A percentile compares a stretch with the other conserved stretches of the same genome.
Evolutionary conservation across 2,888 invertebrate genomes (phyloP).

Genomic region (Encarsia formosa): DNA sequence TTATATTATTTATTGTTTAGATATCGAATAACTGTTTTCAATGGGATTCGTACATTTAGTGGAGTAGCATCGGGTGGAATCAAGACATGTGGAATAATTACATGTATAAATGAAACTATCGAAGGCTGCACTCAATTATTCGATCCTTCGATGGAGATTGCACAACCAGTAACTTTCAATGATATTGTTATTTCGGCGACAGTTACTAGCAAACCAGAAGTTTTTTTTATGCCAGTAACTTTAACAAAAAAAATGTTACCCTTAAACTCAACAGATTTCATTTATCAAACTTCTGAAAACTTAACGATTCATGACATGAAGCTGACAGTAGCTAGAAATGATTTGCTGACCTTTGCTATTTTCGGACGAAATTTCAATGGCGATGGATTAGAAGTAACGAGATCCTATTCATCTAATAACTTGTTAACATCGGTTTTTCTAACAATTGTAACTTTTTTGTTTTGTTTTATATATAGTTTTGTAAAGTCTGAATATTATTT

Average conservation of each 20-base stretch:
- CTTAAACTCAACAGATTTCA: slow-evolving; percentile 16
- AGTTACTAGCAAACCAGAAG: slow-evolving; percentile 19
- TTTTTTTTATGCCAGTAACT: slow-evolving; percentile 27
- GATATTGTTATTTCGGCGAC: slow-evolving; percentile 31
- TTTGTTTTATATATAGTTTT: not conserved
- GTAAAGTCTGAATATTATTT: too few relatives aligned
- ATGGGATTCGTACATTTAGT: slow-evolving; percentile 30
- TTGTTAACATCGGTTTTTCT: not conserved
- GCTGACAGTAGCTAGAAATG: slow-evolving; percentile 28
- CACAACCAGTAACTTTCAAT: slow-evolving; percentile 32
- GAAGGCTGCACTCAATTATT: slow-evolving; percentile 28
- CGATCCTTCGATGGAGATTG: slow-evolving; percentile 27
- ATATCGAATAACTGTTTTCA: slow-evolving; percentile 38
- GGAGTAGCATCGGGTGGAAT: slow-evolving; percentile 17
- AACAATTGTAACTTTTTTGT: not conserved
- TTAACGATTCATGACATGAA: slow-evolving; percentile 16
- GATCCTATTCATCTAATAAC: not conserved
- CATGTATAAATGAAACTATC: slow-evolving; percentile 25
- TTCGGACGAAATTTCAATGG: slow-evolving; percentile 35
- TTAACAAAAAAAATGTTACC: slow-evolving; percentile 10
- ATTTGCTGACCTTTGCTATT: slow-evolving; percentile 37
- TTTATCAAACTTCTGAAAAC: not conserved
- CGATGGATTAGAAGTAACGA: slow-evolving; percentile 16
- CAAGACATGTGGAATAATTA: slow-evolving; percentile 24
- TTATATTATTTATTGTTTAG: slow-evolving; percentile 16